Conservation (phyloP, 2,113 vertebrate genomes). For the Cinclus cinclus region DNA sequence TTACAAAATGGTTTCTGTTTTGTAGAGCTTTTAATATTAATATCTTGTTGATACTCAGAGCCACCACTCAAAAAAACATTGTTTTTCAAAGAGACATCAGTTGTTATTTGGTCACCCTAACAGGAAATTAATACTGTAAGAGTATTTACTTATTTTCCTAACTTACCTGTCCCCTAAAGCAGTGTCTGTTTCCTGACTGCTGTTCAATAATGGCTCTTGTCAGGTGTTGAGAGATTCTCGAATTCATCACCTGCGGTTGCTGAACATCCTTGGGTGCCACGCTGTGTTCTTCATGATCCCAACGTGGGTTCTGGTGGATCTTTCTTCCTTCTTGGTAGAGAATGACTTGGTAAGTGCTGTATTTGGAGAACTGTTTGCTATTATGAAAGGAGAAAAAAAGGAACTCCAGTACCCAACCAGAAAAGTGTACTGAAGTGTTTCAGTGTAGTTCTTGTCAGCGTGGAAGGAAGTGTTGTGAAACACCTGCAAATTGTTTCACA, state of each 20-base stretch:
- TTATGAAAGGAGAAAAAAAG: neutral
- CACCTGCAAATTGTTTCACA: neutral
- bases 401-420: neutral
- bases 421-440: neutral
- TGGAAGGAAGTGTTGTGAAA: constrained; percentile 25
- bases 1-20: neutral
- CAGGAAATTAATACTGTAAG: rapidly evolving
- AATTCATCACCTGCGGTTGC: constrained; percentile 90
- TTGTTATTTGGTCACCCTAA: neutral
- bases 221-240: constrained; percentile 91
- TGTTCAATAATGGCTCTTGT: neutral
- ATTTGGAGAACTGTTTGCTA: rapidly evolving
- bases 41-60: neutral
- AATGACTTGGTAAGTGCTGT: constrained; percentile 87
- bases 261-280: constrained; percentile 93
- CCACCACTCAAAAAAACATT: rapidly evolving
- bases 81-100: neutral
- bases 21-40: neutral
- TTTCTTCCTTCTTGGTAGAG: constrained; percentile 91
- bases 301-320: constrained; percentile 94
- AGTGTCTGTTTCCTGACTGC: neutral
- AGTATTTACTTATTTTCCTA: neutral
- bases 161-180: neutral
- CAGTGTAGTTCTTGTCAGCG: neutral
- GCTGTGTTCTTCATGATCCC: constrained; percentile 97